Evolutionary conservation across 2,797 vertebrate species (phyloP), one percentile per base, ranked within the genome.

Genomic region (Trachops cirrhosus): DNA sequence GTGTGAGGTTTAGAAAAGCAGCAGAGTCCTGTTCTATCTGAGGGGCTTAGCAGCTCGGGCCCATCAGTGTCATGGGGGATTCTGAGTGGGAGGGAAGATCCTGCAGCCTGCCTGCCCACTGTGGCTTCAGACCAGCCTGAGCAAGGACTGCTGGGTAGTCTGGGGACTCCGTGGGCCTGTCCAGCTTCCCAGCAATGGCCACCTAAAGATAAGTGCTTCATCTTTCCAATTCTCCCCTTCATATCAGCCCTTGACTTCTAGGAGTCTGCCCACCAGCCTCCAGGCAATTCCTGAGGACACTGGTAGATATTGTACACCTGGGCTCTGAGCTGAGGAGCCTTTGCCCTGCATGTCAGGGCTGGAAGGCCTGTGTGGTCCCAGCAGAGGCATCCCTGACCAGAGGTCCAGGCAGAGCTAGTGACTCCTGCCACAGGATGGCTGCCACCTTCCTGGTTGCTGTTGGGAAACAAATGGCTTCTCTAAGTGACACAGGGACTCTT

Each of bases 381-480:
- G 70, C 41, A 68, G 57, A 74, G 70, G 24, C 71, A 46, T 80
- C 34, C 26, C 62, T 26, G 29, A 86, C 64, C 21, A 34, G 79
- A 91, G 48, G 41, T 50, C 68, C 39, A 68, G 82, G 57, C 77
- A 73, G 41, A 1, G 0, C 34, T 32, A 39, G n/a, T 86, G 48
- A 18, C 87, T 79, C 39, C 59, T 9, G 26, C 48, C 5, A 0
- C 24, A 41, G 64, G 78, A 68, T 74, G n/a, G 89, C 93, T 92
- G 88, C 59, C 3, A 0, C 82, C 88, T 83, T 90, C 79, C 46
- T n/a, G 86, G 86, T 80, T 83, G 91, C 94, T 86, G n/a, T 83
- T 94, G 96, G 92, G 89, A 96, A 94, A 95, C 91, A 96, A 86
- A 84, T 92, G 74, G 74, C 75, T 92, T 82, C 52, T 93, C 89